Evolutionary conservation across 1,140 invertebrate genomes (phyloP).

Genomic region (Drosophila pallidifrons): DNA sequence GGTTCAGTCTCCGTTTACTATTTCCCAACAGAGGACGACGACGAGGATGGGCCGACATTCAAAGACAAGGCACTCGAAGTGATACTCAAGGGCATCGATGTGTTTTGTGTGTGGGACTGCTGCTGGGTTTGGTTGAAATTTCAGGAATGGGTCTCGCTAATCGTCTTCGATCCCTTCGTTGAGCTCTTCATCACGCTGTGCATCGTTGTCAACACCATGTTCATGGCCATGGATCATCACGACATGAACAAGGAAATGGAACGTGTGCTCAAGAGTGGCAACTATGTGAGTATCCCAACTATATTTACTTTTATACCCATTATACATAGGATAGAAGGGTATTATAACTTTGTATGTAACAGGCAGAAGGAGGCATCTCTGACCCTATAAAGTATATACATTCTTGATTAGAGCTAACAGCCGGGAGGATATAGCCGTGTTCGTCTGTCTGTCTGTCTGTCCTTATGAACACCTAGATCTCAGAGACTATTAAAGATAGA

Average conservation of each 20-base stretch:
- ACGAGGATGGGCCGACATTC: slow-evolving; percentile 94
- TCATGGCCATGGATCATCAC: slow-evolving; percentile 99
- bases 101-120: slow-evolving; percentile 99
- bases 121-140: slow-evolving; percentile 96
- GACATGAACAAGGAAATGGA: slow-evolving; percentile 96
- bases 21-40: slow-evolving; percentile 94
- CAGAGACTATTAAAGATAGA: too few species aligned
- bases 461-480: too few species aligned
- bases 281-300: slow-evolving; percentile 92
- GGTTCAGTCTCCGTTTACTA: slow-evolving; percentile 96
- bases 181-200: slow-evolving; percentile 99
- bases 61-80: slow-evolving; percentile 93
- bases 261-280: slow-evolving; percentile 94
- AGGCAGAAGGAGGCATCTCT: too few species aligned
- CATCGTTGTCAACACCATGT: slow-evolving; percentile 98
- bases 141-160: slow-evolving; percentile 94
- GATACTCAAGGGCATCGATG: slow-evolving; percentile 93
- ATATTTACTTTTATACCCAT: not conserved
- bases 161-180: slow-evolving; percentile 99
- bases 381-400: too few species aligned
- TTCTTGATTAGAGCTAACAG: too few species aligned
- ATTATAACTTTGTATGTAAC: too few species aligned
- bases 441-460: too few species aligned
- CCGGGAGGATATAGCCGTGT: too few species aligned
- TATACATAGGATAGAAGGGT: too few species aligned